Evolutionary conservation across 2,797 vertebrate genomes (phyloP).

Genomic region (Sarcophilus harrisii): DNA sequence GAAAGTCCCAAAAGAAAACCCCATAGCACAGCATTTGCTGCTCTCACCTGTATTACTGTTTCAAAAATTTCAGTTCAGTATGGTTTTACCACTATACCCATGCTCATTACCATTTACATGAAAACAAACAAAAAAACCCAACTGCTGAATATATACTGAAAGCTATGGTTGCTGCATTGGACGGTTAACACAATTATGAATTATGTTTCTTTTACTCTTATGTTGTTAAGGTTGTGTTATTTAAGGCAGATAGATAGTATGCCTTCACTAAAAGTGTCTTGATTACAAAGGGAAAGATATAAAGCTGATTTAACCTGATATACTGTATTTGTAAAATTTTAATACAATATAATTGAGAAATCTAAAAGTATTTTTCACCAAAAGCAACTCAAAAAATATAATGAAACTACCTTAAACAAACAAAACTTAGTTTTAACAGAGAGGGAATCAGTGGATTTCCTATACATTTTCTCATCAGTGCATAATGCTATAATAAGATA

Average conservation of each 20-base stretch:
- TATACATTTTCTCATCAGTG: not conserved
- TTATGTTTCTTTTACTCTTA: not conserved
- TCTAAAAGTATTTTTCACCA: not conserved
- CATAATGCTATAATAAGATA: not conserved
- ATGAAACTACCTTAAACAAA: not conserved
- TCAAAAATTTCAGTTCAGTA: not conserved
- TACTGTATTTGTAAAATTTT: not conserved
- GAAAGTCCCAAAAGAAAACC: not conserved
- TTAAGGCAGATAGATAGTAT: not conserved
- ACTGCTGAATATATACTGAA: not conserved
- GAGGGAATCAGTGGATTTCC: not conserved
- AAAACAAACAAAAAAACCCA: not conserved
- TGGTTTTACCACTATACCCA: not conserved
- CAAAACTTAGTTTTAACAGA: not conserved
- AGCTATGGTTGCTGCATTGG: not conserved
- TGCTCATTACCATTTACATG: not conserved
- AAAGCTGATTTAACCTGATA: not conserved
- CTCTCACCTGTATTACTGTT: not conserved
- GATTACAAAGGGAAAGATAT: not conserved
- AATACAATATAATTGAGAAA: not conserved
- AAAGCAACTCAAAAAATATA: not conserved
- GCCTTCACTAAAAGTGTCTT: not conserved
- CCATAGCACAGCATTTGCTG: not conserved
- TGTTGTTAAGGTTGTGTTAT: not conserved
- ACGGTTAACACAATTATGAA: not conserved